Conservation (phyloP, 2,797 vertebrate species). For the Tamandua tetradactyla region DNA sequence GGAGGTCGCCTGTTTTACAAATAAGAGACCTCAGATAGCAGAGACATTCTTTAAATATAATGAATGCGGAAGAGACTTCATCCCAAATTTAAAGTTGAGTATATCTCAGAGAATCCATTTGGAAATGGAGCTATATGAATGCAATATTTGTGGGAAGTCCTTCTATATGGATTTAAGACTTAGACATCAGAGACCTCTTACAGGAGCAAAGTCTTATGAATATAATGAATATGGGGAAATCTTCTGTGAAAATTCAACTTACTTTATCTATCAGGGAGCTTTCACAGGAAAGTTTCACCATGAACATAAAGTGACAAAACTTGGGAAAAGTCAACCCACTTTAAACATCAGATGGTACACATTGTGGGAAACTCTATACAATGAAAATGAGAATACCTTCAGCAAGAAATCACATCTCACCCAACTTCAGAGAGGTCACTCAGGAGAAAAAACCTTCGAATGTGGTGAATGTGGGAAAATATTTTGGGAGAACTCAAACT, state of each 20-base stretch:
- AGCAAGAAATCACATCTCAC: slow-evolving; percentile 75
- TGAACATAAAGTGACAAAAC: slow-evolving; percentile 66
- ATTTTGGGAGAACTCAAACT: slow-evolving; percentile 80
- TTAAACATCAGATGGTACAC: slow-evolving; percentile 66
- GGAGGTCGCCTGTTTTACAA: slow-evolving; percentile 41
- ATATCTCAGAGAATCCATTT: slow-evolving; percentile 61
- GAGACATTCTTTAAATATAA: slow-evolving; percentile 47
- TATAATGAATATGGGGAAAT: slow-evolving; percentile 59
- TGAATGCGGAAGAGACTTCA: slow-evolving; percentile 48
- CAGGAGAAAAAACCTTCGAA: slow-evolving; percentile 77
- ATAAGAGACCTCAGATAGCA: slow-evolving; percentile 55
- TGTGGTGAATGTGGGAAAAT: slow-evolving; percentile 81
- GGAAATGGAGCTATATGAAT: slow-evolving; percentile 67
- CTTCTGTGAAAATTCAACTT: slow-evolving; percentile 61
- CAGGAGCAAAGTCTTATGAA: slow-evolving; percentile 55
- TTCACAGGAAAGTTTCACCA: slow-evolving; percentile 64
- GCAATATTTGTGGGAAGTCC: slow-evolving; percentile 74
- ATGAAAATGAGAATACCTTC: slow-evolving; percentile 68
- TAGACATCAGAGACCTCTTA: slow-evolving; percentile 56
- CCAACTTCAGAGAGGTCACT: slow-evolving; percentile 73
- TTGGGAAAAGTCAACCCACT: slow-evolving; percentile 64
- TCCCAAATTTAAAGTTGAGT: slow-evolving; percentile 63
- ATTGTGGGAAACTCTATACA: slow-evolving; percentile 60
- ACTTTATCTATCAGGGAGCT: slow-evolving; percentile 68
- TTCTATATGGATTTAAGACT: slow-evolving; percentile 71